Percentiles rank a stretch among this genome's conserved stretches.
phyloP scores from a whole-genome alignment of 2,113 vertebrate genomes.

The Neopipo cinnamomea region DNA sequence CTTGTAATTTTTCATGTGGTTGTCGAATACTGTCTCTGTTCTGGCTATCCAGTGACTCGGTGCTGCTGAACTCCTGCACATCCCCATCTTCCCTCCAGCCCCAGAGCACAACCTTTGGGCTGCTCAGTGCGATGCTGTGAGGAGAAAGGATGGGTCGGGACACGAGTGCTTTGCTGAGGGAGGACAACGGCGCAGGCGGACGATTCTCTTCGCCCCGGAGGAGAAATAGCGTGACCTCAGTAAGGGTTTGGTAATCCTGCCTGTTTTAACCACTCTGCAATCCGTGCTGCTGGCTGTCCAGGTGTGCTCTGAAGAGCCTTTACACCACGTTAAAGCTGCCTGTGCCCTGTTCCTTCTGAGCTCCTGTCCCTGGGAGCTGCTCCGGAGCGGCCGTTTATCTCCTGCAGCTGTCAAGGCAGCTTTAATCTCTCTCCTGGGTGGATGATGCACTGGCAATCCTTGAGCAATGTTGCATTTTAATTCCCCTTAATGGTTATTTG shows the following conservation, averaged over 20 bases:
- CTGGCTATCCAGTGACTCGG: not conserved
- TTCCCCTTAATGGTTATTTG: not conserved
- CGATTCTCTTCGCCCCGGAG: not conserved
- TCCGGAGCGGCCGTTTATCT: accelerated
- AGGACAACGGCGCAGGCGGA: accelerated
- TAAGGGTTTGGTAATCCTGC: not conserved
- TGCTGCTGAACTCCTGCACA: not conserved
- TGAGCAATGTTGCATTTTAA: not conserved
- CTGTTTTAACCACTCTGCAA: not conserved
- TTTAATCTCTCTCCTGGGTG: not conserved
- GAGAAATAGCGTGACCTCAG: not conserved
- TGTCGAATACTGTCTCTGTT: not conserved
- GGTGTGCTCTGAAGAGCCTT: not conserved
- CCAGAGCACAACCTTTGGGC: not conserved
- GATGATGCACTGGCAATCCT: not conserved
- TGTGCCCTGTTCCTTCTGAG: not conserved
- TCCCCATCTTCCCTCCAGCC: not conserved
- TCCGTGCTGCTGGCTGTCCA: not conserved
- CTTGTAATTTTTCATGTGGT: not conserved
- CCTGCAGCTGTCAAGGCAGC: not conserved
- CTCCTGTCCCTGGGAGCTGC: not conserved
- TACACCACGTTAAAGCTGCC: not conserved
- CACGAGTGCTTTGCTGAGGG: not conserved
- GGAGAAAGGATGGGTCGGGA: not conserved
- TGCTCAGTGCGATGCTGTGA: not conserved